These are phyloP conservation scores for Quiscalus mexicanus DNA, from an alignment of 2,113 vertebrate genomes.

Conservation along the genomic window DNA sequence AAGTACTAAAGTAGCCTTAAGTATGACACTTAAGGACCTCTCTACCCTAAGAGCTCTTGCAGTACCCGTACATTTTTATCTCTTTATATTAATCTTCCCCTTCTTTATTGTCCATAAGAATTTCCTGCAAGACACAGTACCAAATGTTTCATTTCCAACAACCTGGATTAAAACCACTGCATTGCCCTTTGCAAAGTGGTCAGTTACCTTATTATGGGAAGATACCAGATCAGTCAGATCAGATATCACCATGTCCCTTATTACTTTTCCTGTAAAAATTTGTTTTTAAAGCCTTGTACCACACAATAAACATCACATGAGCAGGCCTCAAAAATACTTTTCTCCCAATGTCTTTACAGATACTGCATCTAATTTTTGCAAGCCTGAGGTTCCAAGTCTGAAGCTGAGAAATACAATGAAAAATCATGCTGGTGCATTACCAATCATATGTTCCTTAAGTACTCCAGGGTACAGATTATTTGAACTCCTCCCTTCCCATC, in stretches of 20 bases:
- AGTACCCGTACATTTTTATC: neutral
- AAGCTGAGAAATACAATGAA: neutral
- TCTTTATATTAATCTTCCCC: neutral
- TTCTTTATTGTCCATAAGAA: neutral
- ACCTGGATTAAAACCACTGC: neutral
- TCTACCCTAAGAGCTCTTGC: neutral
- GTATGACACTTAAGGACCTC: neutral
- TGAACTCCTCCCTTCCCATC: neutral
- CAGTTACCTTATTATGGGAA: neutral
- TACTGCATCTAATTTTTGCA: neutral
- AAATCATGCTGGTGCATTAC: neutral
- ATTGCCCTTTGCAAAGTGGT: neutral
- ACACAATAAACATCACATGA: neutral
- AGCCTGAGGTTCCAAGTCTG: neutral
- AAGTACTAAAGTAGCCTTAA: neutral
- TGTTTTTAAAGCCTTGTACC: neutral
- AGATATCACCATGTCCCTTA: neutral
- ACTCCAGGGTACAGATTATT: neutral
- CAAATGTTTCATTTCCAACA: neutral
- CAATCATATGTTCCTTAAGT: neutral
- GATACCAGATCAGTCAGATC: neutral
- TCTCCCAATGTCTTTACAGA: neutral
- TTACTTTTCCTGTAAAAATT: neutral
- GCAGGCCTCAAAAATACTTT: neutral
- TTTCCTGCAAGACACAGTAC: neutral